Evolutionary conservation across 2,113 vertebrate species (phyloP), one percentile per base, ranked within the genome.

Genomic region (Catharus minimus): DNA sequence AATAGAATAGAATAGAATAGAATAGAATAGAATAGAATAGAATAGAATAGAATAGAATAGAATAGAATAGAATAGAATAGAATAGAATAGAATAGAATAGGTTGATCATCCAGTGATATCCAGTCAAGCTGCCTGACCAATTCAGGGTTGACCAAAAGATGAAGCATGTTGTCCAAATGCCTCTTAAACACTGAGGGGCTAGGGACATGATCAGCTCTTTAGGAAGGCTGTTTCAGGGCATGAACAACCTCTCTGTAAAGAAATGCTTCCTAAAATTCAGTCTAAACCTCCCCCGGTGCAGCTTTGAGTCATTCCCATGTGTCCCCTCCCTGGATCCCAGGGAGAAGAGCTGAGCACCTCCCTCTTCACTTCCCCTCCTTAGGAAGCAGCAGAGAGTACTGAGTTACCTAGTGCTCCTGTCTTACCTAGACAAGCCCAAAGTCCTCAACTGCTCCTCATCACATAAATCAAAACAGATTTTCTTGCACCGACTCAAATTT

Each of bases 351-450:
- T 66, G 41, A 50, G 7, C 14, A 52, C 9, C 22, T n/a, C 7
- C 19, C 8, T 56, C 22, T 47, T 11, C 30, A 36, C 19, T 52
- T 57, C 4, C 2, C 16, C 26, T 75, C 23, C 14, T 38, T 17
- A 32, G 26, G 26, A 52, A 76, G 30, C 9, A 43, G 15, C 22
- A 33, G 8, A 47, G 30, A 77, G 10, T 7, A 5, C 13, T 27
- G 32, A 69, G 20, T 6, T 74, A 4, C 1, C 7, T 5, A 3
- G 21, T 19, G 4, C 3, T n/a, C 23, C 50, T 30, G 27, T 30
- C 16, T 11, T 30, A 61, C 27, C 6, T 10, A 23, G 12, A 27
- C 3, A 60, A 39, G 2, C 3, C 7, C 24, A n/a, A 15, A 41
- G 33, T 52, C 30, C 38, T 62, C 32, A 47, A 5, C 16, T 10